Base-by-base conservation (phyloP, 2,888 invertebrate species). In the Acrobeloides nanus region DNA sequence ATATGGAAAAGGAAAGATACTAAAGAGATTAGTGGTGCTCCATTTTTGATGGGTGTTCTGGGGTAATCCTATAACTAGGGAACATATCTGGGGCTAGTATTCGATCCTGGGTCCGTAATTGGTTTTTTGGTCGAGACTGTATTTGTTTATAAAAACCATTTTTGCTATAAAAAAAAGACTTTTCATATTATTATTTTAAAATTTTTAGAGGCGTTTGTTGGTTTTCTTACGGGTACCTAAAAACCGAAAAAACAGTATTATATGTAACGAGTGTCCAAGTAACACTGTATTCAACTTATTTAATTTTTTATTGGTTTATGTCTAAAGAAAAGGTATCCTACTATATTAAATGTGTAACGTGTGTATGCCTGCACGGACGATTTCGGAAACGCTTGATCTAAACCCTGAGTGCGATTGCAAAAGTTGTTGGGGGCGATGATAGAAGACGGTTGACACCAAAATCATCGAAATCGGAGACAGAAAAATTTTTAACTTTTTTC, bases 1-100 rank as follows among this genome's bases (percentile, higher is more conserved):
- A 71, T 71, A 23, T 72, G 71, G 71, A 71, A 72, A 53, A 46
- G 71, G 38, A 58, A 66, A 48, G 71, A 71, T 55, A 71, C 71
- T 4, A 55, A 55, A 31, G 71, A 71, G 48, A 71, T 71, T 51
- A 63, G 64, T 27, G 71, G 67, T 10, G 68, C 68, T 3, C 70
- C 71, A 12, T 71, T 71, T 48, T 47, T 71, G 7, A 71, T 71
- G 70, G 71, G 70, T 29, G 61, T 70, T 35, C 57, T 70, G 27
- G 70, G 70, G 51, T 59, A 23, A 46, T 48, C n/a, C 26, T 8
- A 27, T 17, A 44, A 5, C 26, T 20, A 21, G 10, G 12, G 25
- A 33, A 50, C 3, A 10, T n/a, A n/a, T n/a, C n/a, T n/a, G n/a
- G n/a, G n/a, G n/a, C n/a, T n/a, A n/a, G n/a, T n/a, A n/a, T n/a